Evolutionary conservation across 2,888 invertebrate genomes (phyloP).

Genomic region (Sinopyrophorus schimmeli): DNA sequence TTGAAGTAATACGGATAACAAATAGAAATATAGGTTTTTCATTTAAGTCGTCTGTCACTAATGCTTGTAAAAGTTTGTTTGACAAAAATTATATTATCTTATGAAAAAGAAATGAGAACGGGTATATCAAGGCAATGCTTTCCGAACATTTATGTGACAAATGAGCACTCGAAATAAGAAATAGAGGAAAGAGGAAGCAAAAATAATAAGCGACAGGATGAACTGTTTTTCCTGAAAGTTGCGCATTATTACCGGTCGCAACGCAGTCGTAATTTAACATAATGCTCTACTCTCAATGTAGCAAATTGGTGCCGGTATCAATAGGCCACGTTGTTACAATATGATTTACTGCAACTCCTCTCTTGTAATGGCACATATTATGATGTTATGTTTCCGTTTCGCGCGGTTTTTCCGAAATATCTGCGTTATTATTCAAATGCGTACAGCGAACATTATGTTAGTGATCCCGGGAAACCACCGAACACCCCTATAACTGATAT

Average conservation of each 20-base stretch:
- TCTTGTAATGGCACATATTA: conserved; percentile 25
- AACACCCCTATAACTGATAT: conserved; percentile 16
- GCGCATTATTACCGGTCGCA: conserved; percentile 32
- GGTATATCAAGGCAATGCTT: conserved; percentile 21
- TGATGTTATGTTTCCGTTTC: conserved; percentile 23
- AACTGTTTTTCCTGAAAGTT: conserved; percentile 40
- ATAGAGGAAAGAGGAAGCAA: conserved; percentile 36
- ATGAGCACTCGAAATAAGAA: conserved; percentile 34
- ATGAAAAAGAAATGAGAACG: conserved; percentile 19
- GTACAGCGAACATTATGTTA: conserved; percentile 13
- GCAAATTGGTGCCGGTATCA: conserved; percentile 40
- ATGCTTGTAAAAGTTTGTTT: conserved; percentile 16
- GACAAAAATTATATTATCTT: conserved; percentile 15
- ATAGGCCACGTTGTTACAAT: conserved; percentile 37
- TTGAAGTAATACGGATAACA: conserved; percentile 2
- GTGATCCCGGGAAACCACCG: conserved; percentile 15
- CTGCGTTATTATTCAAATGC: conserved; percentile 27
- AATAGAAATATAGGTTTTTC: conserved; percentile 6
- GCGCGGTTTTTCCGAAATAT: conserved; percentile 15
- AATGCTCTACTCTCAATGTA: conserved; percentile 35
- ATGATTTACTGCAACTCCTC: conserved; percentile 35
- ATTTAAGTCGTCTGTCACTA: conserved; percentile 5
- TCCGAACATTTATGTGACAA: conserved; percentile 37
- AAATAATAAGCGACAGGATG: conserved; percentile 43
- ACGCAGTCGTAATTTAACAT: conserved; percentile 39